Evolutionary conservation across 2,797 vertebrate species (phyloP).

Genomic region (Peromyscus aztecus): DNA sequence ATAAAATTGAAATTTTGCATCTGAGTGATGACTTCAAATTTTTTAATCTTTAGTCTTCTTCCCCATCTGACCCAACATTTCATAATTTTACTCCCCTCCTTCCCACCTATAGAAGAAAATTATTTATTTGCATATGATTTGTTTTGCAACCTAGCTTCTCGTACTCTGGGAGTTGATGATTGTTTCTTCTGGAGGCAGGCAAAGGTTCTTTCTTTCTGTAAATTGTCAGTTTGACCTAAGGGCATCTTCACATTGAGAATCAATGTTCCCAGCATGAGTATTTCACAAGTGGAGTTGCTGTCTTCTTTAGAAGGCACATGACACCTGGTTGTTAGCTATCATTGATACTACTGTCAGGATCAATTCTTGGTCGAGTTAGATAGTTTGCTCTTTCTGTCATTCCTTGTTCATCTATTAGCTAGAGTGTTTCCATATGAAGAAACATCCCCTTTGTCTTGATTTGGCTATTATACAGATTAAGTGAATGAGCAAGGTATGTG

Average conservation of each 20-base stretch:
- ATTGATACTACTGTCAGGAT: slow-evolving; percentile 18
- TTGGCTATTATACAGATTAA: not conserved
- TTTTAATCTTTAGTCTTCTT: not conserved
- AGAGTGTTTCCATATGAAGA: not conserved
- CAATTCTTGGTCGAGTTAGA: slow-evolving; percentile 3
- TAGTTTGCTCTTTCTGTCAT: slow-evolving; percentile 52
- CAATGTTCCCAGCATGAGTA: not conserved
- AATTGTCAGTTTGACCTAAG: not conserved
- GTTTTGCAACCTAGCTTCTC: slow-evolving; percentile 4
- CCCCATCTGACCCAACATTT: not conserved
- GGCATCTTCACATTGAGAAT: not conserved
- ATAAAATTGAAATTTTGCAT: not conserved
- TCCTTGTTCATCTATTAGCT: slow-evolving; percentile 30
- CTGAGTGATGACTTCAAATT: not conserved
- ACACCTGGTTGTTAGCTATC: not conserved
- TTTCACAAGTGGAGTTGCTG: not conserved
- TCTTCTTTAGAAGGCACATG: not conserved
- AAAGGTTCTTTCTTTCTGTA: slow-evolving; percentile 4
- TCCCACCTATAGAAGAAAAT: not conserved
- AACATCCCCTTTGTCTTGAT: slow-evolving; percentile 24
- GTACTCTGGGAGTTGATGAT: not conserved
- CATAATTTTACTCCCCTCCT: not conserved
- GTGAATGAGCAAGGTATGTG: not conserved
- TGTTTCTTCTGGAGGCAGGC: not conserved
- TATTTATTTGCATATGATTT: not conserved